These are phyloP conservation scores for Phenganax subtilis DNA, from an alignment of 92 coral and sea anemone genomes.

Conservation along the genomic window DNA sequence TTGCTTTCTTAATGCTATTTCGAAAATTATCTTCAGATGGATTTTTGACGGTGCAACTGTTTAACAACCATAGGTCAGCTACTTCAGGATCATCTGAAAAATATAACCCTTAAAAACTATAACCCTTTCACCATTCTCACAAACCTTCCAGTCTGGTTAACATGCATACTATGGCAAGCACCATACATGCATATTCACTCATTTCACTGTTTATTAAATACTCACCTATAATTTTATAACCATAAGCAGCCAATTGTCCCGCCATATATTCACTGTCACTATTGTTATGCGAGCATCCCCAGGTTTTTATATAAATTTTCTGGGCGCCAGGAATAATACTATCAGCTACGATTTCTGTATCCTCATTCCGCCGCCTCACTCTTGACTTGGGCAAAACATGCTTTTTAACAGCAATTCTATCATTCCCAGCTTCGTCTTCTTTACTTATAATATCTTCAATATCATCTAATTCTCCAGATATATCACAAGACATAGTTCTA, in stretches of 20 bases:
- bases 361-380: constrained; percentile 23
- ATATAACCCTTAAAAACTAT: background rate
- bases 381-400: constrained; percentile 72
- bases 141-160: no score
- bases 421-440: constrained; percentile 73
- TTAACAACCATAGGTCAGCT: constrained; percentile 90
- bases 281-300: constrained; percentile 99
- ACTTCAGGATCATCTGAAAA: constrained; percentile 61
- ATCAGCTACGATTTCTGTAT: constrained; percentile 51
- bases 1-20: constrained; percentile 85
- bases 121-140: no score
- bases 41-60: constrained; percentile 92
- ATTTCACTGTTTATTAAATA: background rate
- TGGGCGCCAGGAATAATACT: constrained; percentile 97
- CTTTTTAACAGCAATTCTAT: constrained; percentile 57
- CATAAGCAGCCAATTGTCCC: constrained; percentile 94
- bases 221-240: constrained; percentile 83
- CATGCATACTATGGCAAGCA: no score
- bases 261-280: constrained; percentile 99
- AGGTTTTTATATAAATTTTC: constrained; percentile 74
- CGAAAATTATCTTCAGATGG: constrained; percentile 95
- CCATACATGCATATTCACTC: background rate
- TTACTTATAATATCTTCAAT: constrained; percentile 84
- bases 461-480: constrained; percentile 58
- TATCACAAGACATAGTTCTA: constrained; percentile 22